phyloP scores from a whole-genome alignment of 2,888 invertebrate species.

The Cacoxenus indagator region DNA sequence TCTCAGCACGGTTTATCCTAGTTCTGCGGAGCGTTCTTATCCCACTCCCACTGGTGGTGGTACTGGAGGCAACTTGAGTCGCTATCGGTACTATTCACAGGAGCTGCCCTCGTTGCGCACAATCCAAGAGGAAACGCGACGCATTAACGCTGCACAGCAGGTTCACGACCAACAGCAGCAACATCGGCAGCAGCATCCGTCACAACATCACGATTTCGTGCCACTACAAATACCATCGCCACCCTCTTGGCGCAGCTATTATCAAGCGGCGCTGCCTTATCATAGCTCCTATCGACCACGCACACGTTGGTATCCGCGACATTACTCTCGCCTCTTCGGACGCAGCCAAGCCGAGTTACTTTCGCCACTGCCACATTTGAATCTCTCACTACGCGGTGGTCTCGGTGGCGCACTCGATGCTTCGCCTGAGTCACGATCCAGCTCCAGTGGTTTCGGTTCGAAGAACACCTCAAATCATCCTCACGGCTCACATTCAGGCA shows the following conservation, averaged over 20 bases:
- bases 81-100: slow-evolving; percentile 76
- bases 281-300: slow-evolving; percentile 73
- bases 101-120: slow-evolving; percentile 80
- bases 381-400: slow-evolving; percentile 61
- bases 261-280: slow-evolving; percentile 66
- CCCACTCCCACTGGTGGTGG: slow-evolving; percentile 84
- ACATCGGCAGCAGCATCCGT: slow-evolving; percentile 19
- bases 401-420: slow-evolving; percentile 74
- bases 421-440: slow-evolving; percentile 89
- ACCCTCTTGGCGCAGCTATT: slow-evolving; percentile 73
- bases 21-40: slow-evolving; percentile 84
- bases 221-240: slow-evolving; percentile 78
- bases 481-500: slow-evolving; percentile 81
- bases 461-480: slow-evolving; percentile 87
- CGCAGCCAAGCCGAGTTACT: slow-evolving; percentile 78
- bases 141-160: slow-evolving; percentile 68
- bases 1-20: slow-evolving; percentile 87
- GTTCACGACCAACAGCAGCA: slow-evolving; percentile 37
- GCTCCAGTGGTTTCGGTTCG: slow-evolving; percentile 91
- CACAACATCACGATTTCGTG: slow-evolving; percentile 71
- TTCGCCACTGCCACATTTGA: slow-evolving; percentile 75
- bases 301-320: slow-evolving; percentile 77
- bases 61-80: slow-evolving; percentile 73
- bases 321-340: slow-evolving; percentile 77
- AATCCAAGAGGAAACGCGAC: slow-evolving; percentile 79